Evolutionary conservation across 92 coral and sea anemone species (phyloP), one percentile per base, ranked within the genome.

Genomic region (Parazoanthus swiftii): DNA sequence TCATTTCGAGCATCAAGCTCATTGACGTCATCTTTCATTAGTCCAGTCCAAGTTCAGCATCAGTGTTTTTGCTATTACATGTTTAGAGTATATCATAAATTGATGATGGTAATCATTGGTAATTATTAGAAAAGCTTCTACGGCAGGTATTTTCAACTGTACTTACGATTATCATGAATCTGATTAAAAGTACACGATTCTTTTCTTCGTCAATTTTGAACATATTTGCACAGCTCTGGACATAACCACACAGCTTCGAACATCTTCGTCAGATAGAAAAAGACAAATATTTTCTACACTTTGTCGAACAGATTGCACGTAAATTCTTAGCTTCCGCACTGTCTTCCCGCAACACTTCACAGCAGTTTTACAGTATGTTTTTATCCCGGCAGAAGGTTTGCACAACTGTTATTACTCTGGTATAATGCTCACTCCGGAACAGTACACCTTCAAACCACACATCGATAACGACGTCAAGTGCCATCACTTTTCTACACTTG

Each of bases 401-500:
- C 38, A 87, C 77, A 76, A 83, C 35, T 29, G 72, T 21, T 42
- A 80, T 80, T 87, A 81, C 78, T 80, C 88, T 9, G 92, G 91
- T 23, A 42, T 89, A n/a, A 66, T 92, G 85, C 88, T 91, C 6
- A 66, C 91, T 3, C 74, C 91, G 7, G 86, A 85, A 3, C 88
- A 89, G 54, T 94, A 94, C 86, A 25, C 81, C 56, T 78, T 72
- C 79, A 89, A 79, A 26, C 98, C 98, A 33, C 86, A 84, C 74
- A 88, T 94, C 21, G 93, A 89, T 79, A 90, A 92, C 58, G 92
- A 91, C 15, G 68, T 94, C 2, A 80, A 78, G 38, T 51, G 93
- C 35, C 94, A 86, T 72, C 94, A 90, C 66, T 91, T 90, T 75
- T 92, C 94, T 29, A 73, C 88, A 8, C 74, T 85, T 37, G 95